Evolutionary conservation across 2,113 vertebrate genomes (phyloP).

Genomic region (Calidris pugnax): DNA sequence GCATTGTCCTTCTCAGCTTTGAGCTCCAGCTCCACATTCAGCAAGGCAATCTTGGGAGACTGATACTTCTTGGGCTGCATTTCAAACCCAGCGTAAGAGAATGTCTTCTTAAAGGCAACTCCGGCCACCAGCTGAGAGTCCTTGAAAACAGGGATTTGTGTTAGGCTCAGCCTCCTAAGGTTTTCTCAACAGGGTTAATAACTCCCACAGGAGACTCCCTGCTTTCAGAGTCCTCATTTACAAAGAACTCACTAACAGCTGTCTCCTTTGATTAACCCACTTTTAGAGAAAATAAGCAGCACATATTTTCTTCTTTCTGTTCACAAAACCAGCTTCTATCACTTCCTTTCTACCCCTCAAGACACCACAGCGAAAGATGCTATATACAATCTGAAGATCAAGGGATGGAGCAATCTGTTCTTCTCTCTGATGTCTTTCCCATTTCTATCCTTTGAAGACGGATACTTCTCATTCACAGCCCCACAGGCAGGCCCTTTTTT

Average conservation of each 20-base stretch:
- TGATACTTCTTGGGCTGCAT: constrained; percentile 97
- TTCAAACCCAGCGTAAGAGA: constrained; percentile 97
- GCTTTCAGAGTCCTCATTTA: not conserved
- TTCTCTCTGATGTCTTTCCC: not conserved
- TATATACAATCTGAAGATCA: not conserved
- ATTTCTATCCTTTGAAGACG: not conserved
- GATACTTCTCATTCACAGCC: not conserved
- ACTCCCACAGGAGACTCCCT: not conserved
- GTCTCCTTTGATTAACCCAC: not conserved
- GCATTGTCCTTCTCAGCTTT: constrained; percentile 98
- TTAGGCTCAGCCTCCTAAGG: not conserved
- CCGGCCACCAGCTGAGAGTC: constrained; percentile 92
- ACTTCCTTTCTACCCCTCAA: not conserved
- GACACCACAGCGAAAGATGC: fast-evolving
- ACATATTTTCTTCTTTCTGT: not conserved
- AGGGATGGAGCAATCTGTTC: not conserved
- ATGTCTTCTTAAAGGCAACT: constrained; percentile 98
- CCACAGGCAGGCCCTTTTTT: not conserved
- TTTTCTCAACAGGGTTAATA: not conserved
- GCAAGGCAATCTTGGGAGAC: constrained; percentile 87
- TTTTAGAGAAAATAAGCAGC: not conserved
- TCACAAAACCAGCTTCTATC: not conserved
- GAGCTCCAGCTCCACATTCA: constrained; percentile 95
- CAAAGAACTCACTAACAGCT: not conserved
- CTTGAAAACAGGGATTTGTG: constrained; percentile 55